A percentile compares a stretch with the other conserved stretches of the same genome.
Evolutionary conservation across 2,113 vertebrate genomes (phyloP).

Genomic region (Pygoscelis adeliae): DNA sequence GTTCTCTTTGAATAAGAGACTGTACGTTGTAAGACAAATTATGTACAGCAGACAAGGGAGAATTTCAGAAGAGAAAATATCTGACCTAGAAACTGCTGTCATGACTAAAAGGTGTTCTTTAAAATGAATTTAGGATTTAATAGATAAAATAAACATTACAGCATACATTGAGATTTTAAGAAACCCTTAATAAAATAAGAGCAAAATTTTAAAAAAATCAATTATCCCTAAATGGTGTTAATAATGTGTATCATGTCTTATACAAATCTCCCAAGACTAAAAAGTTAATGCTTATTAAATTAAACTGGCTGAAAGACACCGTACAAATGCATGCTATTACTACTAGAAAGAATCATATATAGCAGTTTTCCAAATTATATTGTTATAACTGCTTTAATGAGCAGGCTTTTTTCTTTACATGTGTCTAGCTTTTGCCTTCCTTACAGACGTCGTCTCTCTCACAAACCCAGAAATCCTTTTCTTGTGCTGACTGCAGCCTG

Average conservation of each 20-base stretch:
- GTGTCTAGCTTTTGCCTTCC: background rate
- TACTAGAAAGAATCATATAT: background rate
- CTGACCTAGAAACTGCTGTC: slow-evolving; percentile 7
- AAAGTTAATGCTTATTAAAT: background rate
- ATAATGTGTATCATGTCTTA: background rate
- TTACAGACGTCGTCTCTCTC: background rate
- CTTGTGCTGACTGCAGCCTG: background rate
- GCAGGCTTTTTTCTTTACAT: background rate
- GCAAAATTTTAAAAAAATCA: background rate
- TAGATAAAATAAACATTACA: background rate
- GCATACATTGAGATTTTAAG: background rate
- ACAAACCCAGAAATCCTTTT: background rate
- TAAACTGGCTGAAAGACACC: background rate
- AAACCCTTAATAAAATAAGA: background rate
- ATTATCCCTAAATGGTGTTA: background rate
- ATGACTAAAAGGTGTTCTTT: background rate
- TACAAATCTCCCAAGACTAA: background rate
- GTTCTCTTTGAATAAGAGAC: background rate
- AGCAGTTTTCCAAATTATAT: background rate
- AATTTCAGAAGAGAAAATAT: background rate
- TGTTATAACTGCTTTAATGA: background rate
- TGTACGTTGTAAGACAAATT: slow-evolving; percentile 10
- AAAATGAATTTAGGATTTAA: background rate
- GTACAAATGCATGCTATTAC: background rate
- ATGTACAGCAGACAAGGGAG: background rate